Evolutionary conservation across 2,797 vertebrate genomes (phyloP).

Genomic region (Rhynchonycteris naso): DNA sequence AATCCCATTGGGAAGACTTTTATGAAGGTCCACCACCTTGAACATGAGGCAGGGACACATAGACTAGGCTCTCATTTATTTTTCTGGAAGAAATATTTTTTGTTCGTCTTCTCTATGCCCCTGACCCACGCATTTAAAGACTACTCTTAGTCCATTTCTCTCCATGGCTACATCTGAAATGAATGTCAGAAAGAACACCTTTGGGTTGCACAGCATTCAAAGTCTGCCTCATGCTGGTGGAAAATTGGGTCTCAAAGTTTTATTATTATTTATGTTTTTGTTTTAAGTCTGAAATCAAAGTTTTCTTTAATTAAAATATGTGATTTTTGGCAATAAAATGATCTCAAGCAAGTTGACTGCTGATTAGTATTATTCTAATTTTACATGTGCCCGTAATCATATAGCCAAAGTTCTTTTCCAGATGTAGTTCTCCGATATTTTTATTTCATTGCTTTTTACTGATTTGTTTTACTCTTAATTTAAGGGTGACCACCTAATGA

Average conservation of each 20-base stretch:
- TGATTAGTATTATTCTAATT: slow-evolving; percentile 28
- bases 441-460: slow-evolving; percentile 42
- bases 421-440: background rate
- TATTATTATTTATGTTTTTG: background rate
- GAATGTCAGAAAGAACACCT: background rate
- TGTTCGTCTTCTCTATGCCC: background rate
- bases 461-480: background rate
- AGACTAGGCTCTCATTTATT: background rate
- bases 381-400: background rate
- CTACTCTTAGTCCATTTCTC: background rate
- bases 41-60: background rate
- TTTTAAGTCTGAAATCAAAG: background rate
- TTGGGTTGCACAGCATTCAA: background rate
- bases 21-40: background rate
- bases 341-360: background rate
- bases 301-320: background rate
- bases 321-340: background rate
- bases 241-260: background rate
- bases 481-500: background rate
- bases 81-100: background rate
- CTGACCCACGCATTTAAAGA: background rate
- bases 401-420: background rate
- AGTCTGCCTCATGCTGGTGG: background rate
- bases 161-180: background rate
- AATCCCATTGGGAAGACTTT: background rate